phyloP scores from a whole-genome alignment of 2,797 vertebrate genomes.

The Poecilia picta region DNA sequence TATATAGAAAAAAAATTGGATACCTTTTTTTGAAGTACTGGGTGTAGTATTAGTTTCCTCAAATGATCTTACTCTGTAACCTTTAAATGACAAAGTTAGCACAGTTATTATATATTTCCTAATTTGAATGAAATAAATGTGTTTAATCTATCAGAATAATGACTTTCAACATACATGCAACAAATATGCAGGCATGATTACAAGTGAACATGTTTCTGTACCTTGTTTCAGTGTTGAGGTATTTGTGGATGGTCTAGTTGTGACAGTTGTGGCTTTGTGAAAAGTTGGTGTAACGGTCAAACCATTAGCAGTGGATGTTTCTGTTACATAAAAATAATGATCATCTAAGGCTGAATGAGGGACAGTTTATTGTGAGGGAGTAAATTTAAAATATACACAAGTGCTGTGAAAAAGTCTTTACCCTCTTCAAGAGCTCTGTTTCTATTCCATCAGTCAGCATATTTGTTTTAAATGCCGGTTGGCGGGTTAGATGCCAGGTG shows the following conservation, averaged over 20 bases:
- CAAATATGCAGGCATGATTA: slow-evolving; percentile 3
- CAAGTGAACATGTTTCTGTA: slow-evolving; percentile 30
- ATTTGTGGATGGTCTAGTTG: slow-evolving; percentile 16
- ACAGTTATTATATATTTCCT: slow-evolving; percentile 2
- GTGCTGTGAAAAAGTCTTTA: neutral
- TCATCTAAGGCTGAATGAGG: neutral
- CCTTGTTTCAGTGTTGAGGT: slow-evolving; percentile 31
- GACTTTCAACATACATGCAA: slow-evolving; percentile 10
- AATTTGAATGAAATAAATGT: neutral
- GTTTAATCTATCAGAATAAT: neutral
- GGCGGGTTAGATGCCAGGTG: neutral
- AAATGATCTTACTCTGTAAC: slow-evolving; percentile 7
- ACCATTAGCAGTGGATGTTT: slow-evolving; percentile 4
- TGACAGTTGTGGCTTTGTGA: slow-evolving; percentile 22
- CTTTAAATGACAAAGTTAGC: slow-evolving; percentile 47
- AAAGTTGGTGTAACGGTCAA: slow-evolving; percentile 15
- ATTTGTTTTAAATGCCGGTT: neutral
- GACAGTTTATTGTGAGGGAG: neutral
- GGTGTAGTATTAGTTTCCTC: slow-evolving; percentile 1
- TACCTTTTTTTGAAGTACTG: slow-evolving; percentile 45
- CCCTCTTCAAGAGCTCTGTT: neutral
- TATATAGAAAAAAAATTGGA: neutral
- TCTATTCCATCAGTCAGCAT: neutral
- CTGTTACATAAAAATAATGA: slow-evolving; percentile 35
- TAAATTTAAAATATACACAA: neutral